These are phyloP conservation scores for Yoshiicerus persimilis DNA, from an alignment of 1,140 invertebrate species.

Conservation along the genomic window DNA sequence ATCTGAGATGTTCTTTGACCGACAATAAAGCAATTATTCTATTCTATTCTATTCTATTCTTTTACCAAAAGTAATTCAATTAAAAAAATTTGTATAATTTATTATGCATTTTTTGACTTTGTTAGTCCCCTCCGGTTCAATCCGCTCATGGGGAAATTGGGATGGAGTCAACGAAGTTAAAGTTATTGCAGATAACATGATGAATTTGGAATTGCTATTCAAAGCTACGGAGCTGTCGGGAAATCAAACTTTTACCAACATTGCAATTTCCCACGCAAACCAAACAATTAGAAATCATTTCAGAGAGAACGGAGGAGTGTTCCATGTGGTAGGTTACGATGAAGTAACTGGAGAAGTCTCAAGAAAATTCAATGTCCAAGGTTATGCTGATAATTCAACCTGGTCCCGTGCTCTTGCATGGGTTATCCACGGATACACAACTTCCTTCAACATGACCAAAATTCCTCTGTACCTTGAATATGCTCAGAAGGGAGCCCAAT, in stretches of 20 bases:
- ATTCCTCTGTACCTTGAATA: not conserved
- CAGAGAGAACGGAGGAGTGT: slow-evolving; percentile 11
- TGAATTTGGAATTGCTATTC: slow-evolving; percentile 42
- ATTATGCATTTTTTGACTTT: not conserved
- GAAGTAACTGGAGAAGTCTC: slow-evolving; percentile 24
- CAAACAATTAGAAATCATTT: slow-evolving; percentile 35
- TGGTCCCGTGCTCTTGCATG: slow-evolving; percentile 42
- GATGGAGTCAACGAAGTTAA: slow-evolving; percentile 23
- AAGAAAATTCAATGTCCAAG: slow-evolving; percentile 39
- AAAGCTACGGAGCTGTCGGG: slow-evolving; percentile 20
- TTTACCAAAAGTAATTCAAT: not conserved
- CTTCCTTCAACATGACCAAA: not conserved
- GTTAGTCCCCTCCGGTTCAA: not conserved
- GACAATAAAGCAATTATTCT: too few relatives aligned
- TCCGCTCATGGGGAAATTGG: slow-evolving; percentile 34
- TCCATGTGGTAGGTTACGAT: slow-evolving; percentile 39
- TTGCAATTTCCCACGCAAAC: slow-evolving; percentile 33
- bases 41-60: too few relatives aligned
- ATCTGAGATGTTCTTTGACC: too few relatives aligned
- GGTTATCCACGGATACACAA: slow-evolving; percentile 34
- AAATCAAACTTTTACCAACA: slow-evolving; percentile 16
- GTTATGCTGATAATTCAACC: slow-evolving; percentile 26
- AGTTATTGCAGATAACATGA: slow-evolving; percentile 46
- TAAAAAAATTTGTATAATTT: not conserved
- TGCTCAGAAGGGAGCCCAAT: slow-evolving; percentile 16